Evolutionary conservation across 2,113 vertebrate genomes (phyloP).

Genomic region (Felis catus): F.catus_Fca126_mat1.0 CM031416.1:94840501-94841000

Average conservation of each 20-base stretch:
- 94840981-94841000: slow-evolving; percentile 15
- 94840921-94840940: not conserved
- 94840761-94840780: not conserved
- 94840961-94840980: slow-evolving; percentile 32
- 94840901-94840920: not conserved
- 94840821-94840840: not conserved
- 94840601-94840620: not conserved
- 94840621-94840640: not conserved
- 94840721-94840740: not conserved
- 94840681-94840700: not conserved
- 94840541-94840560: not conserved
- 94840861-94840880: not conserved
- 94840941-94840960: slow-evolving; percentile 12
- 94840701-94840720: not conserved
- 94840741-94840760: not conserved
- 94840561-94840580: not conserved
- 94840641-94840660: not conserved
- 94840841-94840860: not conserved
- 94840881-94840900: not conserved
- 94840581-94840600: not conserved
- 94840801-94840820: not conserved
- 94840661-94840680: not conserved
- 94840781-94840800: not conserved
- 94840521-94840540: not conserved
- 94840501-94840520: not conserved